phyloP scores from a whole-genome alignment of 2,797 vertebrate genomes.

The Nyctalus aviator region DNA sequence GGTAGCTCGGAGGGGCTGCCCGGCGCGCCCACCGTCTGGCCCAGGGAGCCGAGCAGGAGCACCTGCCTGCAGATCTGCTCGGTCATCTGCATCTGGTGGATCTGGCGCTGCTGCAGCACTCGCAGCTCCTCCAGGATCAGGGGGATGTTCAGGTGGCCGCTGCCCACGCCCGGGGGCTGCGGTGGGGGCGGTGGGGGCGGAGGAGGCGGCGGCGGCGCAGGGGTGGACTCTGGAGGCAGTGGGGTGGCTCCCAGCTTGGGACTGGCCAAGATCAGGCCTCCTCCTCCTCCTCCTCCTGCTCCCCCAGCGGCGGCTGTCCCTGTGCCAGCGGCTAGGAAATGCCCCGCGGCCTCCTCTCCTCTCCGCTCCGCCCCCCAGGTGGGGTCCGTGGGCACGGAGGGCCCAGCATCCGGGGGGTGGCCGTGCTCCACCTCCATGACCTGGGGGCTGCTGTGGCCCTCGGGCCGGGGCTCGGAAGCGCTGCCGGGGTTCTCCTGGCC shows the following conservation, averaged over 20 bases:
- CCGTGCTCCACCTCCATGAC: slow-evolving; percentile 80
- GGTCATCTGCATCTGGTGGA: slow-evolving; percentile 97
- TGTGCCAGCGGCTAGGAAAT: slow-evolving; percentile 89
- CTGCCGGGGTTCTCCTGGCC: slow-evolving; percentile 84
- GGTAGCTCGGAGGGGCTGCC: slow-evolving; percentile 81
- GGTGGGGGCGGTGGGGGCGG: slow-evolving; percentile 73
- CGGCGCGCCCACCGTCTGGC: slow-evolving; percentile 77
- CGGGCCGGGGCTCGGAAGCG: slow-evolving; percentile 78
- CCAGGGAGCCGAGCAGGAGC: slow-evolving; percentile 90
- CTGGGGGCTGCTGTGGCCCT: slow-evolving; percentile 77
- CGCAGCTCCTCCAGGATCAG: slow-evolving; percentile 94
- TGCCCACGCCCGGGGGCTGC: slow-evolving; percentile 52
- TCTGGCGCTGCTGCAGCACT: slow-evolving; percentile 94
- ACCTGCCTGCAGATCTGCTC: slow-evolving; percentile 96
- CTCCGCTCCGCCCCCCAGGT: slow-evolving; percentile 88
- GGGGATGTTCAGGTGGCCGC: slow-evolving; percentile 91
- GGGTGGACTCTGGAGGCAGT: slow-evolving; percentile 80
- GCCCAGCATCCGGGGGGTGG: slow-evolving; percentile 62
- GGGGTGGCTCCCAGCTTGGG: slow-evolving; percentile 88
- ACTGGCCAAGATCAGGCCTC: slow-evolving; percentile 89
- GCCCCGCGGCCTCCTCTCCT: slow-evolving; percentile 89
- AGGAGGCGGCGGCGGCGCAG: slow-evolving; percentile 67
- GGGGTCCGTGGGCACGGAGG: slow-evolving; percentile 77
- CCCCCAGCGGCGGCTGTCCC: slow-evolving; percentile 62
- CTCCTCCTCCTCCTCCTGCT: slow-evolving; percentile 67